phyloP scores from a whole-genome alignment of 2,797 vertebrate species.

The Iguana delicatissima region DNA sequence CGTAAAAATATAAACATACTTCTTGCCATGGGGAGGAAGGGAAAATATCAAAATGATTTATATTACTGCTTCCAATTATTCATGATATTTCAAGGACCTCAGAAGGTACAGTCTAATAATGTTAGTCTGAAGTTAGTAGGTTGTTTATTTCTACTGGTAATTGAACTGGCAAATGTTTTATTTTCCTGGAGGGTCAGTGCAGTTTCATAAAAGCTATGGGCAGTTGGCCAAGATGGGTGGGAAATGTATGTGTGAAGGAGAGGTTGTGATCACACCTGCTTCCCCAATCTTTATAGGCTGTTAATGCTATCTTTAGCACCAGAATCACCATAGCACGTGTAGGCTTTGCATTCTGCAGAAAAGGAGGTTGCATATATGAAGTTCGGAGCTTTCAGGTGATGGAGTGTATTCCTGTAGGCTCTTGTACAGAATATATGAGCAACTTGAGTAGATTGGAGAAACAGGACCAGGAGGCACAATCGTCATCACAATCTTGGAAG shows the following conservation, averaged over 20 bases:
- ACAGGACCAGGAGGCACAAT: neutral
- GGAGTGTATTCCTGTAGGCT: no score
- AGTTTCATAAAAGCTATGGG: constrained; percentile 37
- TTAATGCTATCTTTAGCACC: neutral
- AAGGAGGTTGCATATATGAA: neutral
- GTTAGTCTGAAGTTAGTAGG: neutral
- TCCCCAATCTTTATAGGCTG: neutral
- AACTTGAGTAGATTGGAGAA: neutral
- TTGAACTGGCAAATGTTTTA: constrained; percentile 27
- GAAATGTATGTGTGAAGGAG: neutral
- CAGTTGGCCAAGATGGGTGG: neutral
- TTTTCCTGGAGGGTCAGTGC: constrained; percentile 32
- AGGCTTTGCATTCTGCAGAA: neutral
- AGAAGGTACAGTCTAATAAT: constrained; percentile 22
- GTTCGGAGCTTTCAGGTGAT: neutral
- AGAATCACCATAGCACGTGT: neutral
- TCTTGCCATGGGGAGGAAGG: neutral
- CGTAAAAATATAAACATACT: neutral
- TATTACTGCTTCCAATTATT: constrained; percentile 40
- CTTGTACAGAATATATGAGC: neutral
- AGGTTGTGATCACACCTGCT: neutral
- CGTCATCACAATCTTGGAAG: no score
- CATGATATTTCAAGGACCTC: constrained; percentile 27
- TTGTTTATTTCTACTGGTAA: constrained; percentile 12
- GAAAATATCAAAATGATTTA: constrained; percentile 52